phyloP scores from a whole-genome alignment of 2,888 invertebrate genomes.

The Fragum fragum region DNA sequence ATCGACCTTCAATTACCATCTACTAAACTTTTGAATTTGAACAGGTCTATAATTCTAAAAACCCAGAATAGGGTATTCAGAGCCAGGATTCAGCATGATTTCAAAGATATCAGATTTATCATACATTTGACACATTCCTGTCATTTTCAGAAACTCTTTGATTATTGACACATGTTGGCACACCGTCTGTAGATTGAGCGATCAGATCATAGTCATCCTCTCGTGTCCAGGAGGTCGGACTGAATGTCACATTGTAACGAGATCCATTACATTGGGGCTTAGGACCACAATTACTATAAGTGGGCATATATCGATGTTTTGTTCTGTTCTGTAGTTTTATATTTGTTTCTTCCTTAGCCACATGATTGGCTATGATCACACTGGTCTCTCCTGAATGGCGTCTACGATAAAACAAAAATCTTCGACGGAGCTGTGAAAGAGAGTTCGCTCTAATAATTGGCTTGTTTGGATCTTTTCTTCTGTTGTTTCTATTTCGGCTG shows the following conservation, averaged over 20 bases:
- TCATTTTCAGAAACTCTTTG: not conserved
- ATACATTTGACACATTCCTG: conserved; percentile 10
- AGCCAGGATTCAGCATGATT: too few relatives aligned
- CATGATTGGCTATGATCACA: conserved; percentile 69
- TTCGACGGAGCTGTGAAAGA: conserved; percentile 36
- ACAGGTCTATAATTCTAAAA: too few relatives aligned
- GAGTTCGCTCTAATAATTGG: conserved; percentile 37
- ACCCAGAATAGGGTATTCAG: too few relatives aligned
- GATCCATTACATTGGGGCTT: not conserved
- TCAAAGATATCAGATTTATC: too few relatives aligned
- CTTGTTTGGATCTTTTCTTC: not conserved
- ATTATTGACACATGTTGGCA: conserved; percentile 1
- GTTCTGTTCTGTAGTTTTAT: conserved; percentile 57
- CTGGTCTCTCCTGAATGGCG: conserved; percentile 59
- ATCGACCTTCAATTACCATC: too few relatives aligned
- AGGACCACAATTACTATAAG: not conserved
- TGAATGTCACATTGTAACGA: not conserved
- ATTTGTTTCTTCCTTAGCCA: conserved; percentile 64
- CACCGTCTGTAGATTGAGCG: not conserved
- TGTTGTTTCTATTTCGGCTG: not conserved
- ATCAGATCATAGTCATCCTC: not conserved
- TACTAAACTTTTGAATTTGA: too few relatives aligned
- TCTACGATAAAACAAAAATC: not conserved
- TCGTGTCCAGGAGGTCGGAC: not conserved
- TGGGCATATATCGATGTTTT: conserved; percentile 32